These are phyloP conservation scores for Campopleginae sp. DNA, from an alignment of 2,888 invertebrate genomes.

Conservation along the genomic window DNA sequence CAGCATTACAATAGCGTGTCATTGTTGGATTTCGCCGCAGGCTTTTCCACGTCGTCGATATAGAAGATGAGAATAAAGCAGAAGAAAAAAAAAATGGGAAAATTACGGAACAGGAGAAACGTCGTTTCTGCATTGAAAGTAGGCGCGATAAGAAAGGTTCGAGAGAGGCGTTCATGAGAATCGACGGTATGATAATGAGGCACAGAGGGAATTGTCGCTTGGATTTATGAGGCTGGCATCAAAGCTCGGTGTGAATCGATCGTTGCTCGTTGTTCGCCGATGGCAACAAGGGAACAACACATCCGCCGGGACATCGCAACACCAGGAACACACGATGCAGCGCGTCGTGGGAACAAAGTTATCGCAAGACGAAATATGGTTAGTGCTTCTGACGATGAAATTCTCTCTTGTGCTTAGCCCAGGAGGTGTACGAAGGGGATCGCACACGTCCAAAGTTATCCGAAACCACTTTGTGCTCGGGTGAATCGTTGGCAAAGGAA, in stretches of 20 bases:
- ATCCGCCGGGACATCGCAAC: slow-evolving; percentile 38
- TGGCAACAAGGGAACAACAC: slow-evolving; percentile 62
- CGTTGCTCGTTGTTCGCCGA: slow-evolving; percentile 56
- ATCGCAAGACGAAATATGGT: slow-evolving; percentile 69
- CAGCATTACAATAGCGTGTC: slow-evolving; percentile 29
- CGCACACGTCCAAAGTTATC: slow-evolving; percentile 69
- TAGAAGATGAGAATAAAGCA: neutral
- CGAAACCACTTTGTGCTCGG: slow-evolving; percentile 67
- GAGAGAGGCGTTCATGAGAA: slow-evolving; percentile 23
- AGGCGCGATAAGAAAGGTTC: slow-evolving; percentile 52
- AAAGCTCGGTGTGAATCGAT: slow-evolving; percentile 56
- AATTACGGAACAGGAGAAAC: slow-evolving; percentile 24
- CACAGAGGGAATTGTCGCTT: slow-evolving; percentile 45
- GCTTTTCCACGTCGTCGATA: slow-evolving; percentile 16
- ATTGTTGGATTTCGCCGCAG: slow-evolving; percentile 23
- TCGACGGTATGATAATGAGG: slow-evolving; percentile 38
- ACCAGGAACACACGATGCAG: slow-evolving; percentile 1
- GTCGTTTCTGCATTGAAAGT: slow-evolving; percentile 58
- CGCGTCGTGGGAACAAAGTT: slow-evolving; percentile 65
- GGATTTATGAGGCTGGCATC: slow-evolving; percentile 56
- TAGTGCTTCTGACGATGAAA: slow-evolving; percentile 45
- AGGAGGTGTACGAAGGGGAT: slow-evolving; percentile 10
- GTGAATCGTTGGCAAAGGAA: slow-evolving; percentile 16
- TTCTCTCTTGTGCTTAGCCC: slow-evolving; percentile 20
- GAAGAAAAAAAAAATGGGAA: slow-evolving; percentile 19